Percentiles rank a stretch among this genome's conserved stretches.
These are phyloP conservation scores for Drosophila orosa DNA, from an alignment of 1,140 invertebrate genomes.

Conservation along the genomic window DNA sequence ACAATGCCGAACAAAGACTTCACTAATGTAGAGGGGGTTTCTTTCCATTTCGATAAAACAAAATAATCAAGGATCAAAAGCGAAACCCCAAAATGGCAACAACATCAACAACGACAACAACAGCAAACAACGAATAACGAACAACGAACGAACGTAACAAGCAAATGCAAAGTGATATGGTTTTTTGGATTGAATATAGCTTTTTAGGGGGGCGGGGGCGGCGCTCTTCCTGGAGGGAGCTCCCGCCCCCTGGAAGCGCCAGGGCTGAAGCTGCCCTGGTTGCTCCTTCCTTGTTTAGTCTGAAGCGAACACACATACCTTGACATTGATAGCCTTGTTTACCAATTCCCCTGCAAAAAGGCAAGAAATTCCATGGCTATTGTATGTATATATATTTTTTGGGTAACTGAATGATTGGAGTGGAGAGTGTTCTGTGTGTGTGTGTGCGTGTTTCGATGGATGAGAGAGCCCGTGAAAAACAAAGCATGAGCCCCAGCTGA, in stretches of 20 bases:
- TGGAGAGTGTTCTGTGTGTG: constrained; percentile 15
- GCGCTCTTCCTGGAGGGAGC: constrained; percentile 38
- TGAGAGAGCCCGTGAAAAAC: constrained; percentile 42
- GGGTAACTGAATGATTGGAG: constrained; percentile 61
- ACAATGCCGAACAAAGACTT: constrained; percentile 35
- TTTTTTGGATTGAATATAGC: constrained; percentile 36
- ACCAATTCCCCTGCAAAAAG: constrained; percentile 95
- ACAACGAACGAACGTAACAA: constrained; percentile 68
- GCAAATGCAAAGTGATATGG: constrained; percentile 77
- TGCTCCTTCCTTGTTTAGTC: constrained; percentile 63
- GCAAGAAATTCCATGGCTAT: constrained; percentile 86
- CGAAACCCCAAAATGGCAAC: constrained; percentile 39
- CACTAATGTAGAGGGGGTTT: neutral
- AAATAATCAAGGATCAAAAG: constrained; percentile 21
- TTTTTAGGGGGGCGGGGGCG: constrained; percentile 10
- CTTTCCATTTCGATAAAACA: constrained; percentile 1
- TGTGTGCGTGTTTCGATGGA: constrained; percentile 39
- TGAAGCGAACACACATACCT: constrained; percentile 89
- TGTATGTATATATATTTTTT: constrained; percentile 81
- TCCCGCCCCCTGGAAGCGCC: constrained; percentile 28
- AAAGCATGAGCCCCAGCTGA: constrained; percentile 39
- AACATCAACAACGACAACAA: constrained; percentile 67
- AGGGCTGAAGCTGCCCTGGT: constrained; percentile 49
- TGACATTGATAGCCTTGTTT: constrained; percentile 99
- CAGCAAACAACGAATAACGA: constrained; percentile 65